Percentiles rank a stretch among this genome's conserved stretches.
Conservation (phyloP, 2,113 vertebrate genomes). For the Paraplagusia blochii region DNA sequence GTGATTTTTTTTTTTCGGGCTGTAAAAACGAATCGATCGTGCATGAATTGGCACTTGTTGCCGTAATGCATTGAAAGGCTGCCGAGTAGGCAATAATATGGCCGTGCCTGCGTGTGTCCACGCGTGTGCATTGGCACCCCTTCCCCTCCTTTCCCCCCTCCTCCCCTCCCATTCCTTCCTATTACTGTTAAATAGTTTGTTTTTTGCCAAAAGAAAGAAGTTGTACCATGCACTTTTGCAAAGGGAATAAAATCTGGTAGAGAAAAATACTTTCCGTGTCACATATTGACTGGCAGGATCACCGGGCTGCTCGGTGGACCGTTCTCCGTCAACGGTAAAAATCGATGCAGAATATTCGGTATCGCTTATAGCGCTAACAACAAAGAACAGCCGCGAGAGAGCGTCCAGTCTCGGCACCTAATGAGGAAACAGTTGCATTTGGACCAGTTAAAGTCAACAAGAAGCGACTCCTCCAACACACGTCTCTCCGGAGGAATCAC, state of each 20-base stretch:
- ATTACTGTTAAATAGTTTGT: too few species aligned
- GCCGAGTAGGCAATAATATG: constrained; percentile 23
- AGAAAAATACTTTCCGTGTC: too few species aligned
- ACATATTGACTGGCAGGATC: too few species aligned
- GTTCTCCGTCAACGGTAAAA: background rate
- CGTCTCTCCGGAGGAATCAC: constrained; percentile 33
- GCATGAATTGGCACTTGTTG: constrained; percentile 71
- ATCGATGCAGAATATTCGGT: constrained; percentile 47
- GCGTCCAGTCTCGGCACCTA: constrained; percentile 57
- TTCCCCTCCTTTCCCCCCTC: too few species aligned
- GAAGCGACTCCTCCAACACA: constrained; percentile 42
- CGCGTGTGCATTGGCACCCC: too few species aligned
- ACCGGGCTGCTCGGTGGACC: too few species aligned
- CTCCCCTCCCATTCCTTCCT: too few species aligned
- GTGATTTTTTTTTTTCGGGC: too few species aligned
- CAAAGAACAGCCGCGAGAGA: constrained; percentile 24
- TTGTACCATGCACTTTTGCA: constrained; percentile 50
- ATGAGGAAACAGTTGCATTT: constrained; percentile 40
- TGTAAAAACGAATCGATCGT: constrained; percentile 22
- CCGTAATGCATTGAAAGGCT: constrained; percentile 44
- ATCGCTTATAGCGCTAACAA: constrained; percentile 35
- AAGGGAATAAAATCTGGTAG: background rate
- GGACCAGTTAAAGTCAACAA: constrained; percentile 49
- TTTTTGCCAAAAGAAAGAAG: constrained; percentile 36
- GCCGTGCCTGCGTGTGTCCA: constrained; percentile 2